Percentiles rank a stretch among this genome's conserved stretches.
Evolutionary conservation across 2,888 invertebrate genomes (phyloP).

Genomic region (Autographa pulchrina): DNA sequence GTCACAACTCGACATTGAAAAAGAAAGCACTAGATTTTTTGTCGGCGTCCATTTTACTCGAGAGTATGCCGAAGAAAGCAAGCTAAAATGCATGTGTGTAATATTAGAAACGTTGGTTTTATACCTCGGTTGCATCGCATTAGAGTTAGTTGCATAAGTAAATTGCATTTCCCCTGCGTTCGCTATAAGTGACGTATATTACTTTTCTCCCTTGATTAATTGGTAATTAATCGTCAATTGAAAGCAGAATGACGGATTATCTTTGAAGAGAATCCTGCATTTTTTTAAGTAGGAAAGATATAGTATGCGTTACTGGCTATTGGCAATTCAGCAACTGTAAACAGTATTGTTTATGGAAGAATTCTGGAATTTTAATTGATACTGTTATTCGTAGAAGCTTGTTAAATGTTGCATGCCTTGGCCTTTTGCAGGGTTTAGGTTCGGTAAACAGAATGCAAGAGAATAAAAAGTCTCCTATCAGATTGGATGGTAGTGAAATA

Average conservation of each 20-base stretch:
- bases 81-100: constrained; percentile 86
- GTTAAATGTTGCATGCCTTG: background rate
- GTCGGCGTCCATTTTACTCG: constrained; percentile 78
- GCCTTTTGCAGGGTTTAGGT: background rate
- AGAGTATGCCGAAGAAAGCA: constrained; percentile 89
- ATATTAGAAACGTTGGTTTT: constrained; percentile 86
- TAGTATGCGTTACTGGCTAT: background rate
- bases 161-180: constrained; percentile 81
- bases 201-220: constrained; percentile 60
- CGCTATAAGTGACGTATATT: constrained; percentile 38
- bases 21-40: constrained; percentile 87
- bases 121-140: constrained; percentile 82
- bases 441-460: background rate
- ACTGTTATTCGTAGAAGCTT: background rate
- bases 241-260: constrained; percentile 41
- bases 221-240: constrained; percentile 44
- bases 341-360: background rate
- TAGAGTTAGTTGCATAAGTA: constrained; percentile 86
- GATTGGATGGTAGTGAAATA: background rate
- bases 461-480: background rate
- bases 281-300: constrained; percentile 17
- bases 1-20: constrained; percentile 84
- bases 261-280: constrained; percentile 17
- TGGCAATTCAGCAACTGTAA: background rate
- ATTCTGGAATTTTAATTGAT: background rate